Evolutionary conservation across 2,888 invertebrate genomes (phyloP), one percentile per base, ranked within the genome.

Genomic region (Polylopha cassiicola): DNA sequence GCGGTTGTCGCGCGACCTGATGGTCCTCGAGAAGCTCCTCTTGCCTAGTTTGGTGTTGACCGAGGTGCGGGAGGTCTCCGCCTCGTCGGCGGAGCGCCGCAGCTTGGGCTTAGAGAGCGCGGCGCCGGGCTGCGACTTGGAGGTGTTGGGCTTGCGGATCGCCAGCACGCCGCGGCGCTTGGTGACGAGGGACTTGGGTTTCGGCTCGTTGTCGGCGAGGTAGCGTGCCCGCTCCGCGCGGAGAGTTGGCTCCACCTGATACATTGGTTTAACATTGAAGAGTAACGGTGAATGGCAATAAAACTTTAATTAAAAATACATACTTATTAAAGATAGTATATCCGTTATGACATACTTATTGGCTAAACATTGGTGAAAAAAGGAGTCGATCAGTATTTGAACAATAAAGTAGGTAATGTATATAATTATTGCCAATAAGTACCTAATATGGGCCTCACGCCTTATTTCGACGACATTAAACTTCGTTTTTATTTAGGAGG

Each of bases 151-250:
- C 39, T 85, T 80, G 11, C 85, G 62, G 8, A 82, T 66, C 6
- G 79, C 73, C 24, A 85, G 67, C n/a, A 84, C 63, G 57, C 71
- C 78, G 30, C 82, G 58, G 3, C 82, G 71, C 44, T 82, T 82
- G 5, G 65, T 59, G 3, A 79, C 53, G 6, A 78, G 50, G 2
- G 78, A 61, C 47, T 75, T 77, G 9, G 79, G 75, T 18, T 81
- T 81, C 8, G 82, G 80, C 34, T 80, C 80, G 62, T 60, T 70
- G 9, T 80, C 84, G 26, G 66, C 52, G 23, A 75, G 55, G 47
- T 73, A 77, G 2, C 68, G 58, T 4, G 77, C 64, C 8, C 76
- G 69, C 5, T 75, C 70, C 7, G 70, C 21, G 11, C 70, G 55
- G 32, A 77, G 76, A 28, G 57, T 71, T 2, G 80, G 74, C 39